Evolutionary conservation across 1,140 invertebrate species (phyloP).

Genomic region (Drosophila kepulauana): DNA sequence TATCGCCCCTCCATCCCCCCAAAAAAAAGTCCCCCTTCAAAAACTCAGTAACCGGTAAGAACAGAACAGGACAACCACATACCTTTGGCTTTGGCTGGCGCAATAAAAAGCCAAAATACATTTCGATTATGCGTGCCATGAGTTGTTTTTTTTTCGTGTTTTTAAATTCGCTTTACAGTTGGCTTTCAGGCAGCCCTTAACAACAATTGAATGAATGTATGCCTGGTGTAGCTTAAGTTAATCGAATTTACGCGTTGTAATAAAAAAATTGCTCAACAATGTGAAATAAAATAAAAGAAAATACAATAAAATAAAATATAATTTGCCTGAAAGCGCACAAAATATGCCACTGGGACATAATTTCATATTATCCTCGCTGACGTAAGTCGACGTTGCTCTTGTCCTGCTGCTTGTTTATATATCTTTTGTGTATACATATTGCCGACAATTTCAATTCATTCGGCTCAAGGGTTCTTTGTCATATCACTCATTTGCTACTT

Average conservation of each 20-base stretch:
- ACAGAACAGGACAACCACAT: slow-evolving; percentile 5
- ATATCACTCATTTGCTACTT: slow-evolving; percentile 1
- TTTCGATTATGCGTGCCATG: slow-evolving; percentile 74
- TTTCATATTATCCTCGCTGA: slow-evolving; percentile 2
- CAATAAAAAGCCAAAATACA: slow-evolving; percentile 75
- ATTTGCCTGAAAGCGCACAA: slow-evolving; percentile 58
- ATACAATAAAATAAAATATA: slow-evolving; percentile 70
- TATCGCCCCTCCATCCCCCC: slow-evolving; percentile 49
- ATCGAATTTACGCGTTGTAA: slow-evolving; percentile 61
- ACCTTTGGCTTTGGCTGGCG: slow-evolving; percentile 48
- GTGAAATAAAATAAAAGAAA: slow-evolving; percentile 47
- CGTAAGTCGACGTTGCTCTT: neutral
- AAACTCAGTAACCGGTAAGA: neutral
- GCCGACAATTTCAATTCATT: slow-evolving; percentile 41
- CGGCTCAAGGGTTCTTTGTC: neutral
- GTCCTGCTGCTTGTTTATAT: neutral
- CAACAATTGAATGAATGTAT: slow-evolving; percentile 64
- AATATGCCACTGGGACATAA: slow-evolving; percentile 58
- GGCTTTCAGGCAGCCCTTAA: slow-evolving; percentile 57
- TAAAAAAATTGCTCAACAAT: slow-evolving; percentile 36
- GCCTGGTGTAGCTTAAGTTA: slow-evolving; percentile 56
- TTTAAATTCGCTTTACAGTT: slow-evolving; percentile 60
- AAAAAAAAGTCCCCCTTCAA: slow-evolving; percentile 9
- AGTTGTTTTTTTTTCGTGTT: slow-evolving; percentile 49
- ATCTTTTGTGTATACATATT: too few relatives aligned